Conservation (phyloP, 2,113 vertebrate genomes). For the Erinaceus europaeus region DNA sequence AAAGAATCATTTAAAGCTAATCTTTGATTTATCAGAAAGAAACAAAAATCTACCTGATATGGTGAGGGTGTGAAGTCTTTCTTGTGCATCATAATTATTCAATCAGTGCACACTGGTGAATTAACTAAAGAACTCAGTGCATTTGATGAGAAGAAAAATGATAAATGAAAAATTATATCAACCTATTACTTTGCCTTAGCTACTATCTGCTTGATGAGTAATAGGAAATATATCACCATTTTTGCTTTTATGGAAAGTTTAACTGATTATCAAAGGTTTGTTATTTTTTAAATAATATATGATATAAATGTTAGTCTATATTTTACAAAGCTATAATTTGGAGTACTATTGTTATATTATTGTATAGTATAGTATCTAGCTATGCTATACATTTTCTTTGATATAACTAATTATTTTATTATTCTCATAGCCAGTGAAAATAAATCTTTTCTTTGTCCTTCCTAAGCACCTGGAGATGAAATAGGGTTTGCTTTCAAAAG, state of each 20-base stretch:
- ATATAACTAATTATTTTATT: slow-evolving; percentile 52
- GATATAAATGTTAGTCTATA: slow-evolving; percentile 17
- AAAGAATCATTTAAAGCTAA: neutral
- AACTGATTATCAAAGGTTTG: neutral
- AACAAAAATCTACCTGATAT: neutral
- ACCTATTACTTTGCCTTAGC: neutral
- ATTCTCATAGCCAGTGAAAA: slow-evolving; percentile 55
- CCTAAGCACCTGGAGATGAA: slow-evolving; percentile 67
- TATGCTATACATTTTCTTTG: neutral
- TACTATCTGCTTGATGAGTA: neutral
- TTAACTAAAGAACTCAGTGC: neutral
- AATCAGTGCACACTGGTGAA: neutral
- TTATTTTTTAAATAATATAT: neutral
- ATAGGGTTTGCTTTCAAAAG: slow-evolving; percentile 77
- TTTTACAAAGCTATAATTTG: slow-evolving; percentile 53
- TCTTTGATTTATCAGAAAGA: neutral
- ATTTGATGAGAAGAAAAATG: neutral
- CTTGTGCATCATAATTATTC: neutral
- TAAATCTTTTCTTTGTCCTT: slow-evolving; percentile 69
- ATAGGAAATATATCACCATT: neutral
- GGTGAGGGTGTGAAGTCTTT: neutral
- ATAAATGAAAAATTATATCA: neutral
- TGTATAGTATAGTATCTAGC: neutral
- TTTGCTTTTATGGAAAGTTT: slow-evolving; percentile 6
- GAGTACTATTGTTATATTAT: slow-evolving; percentile 26